A percentile compares a stretch with the other conserved stretches of the same genome.
phyloP scores from a whole-genome alignment of 1,140 invertebrate genomes.

The Eriocheir sinensis region DNA sequence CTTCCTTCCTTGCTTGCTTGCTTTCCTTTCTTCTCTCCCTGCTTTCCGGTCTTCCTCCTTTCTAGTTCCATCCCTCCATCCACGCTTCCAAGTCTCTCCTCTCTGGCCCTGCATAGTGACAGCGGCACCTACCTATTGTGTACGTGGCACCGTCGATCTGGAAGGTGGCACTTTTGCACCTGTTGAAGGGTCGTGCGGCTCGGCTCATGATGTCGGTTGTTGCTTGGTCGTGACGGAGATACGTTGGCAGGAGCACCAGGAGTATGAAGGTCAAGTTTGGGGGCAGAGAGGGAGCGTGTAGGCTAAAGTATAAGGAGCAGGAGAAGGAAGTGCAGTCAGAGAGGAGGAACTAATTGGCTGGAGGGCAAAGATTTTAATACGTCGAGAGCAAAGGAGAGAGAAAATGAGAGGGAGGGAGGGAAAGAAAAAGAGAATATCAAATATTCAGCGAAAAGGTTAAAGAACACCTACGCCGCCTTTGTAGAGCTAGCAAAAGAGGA shows the following conservation, averaged over 20 bases:
- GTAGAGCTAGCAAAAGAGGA: neutral
- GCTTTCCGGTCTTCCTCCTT: neutral
- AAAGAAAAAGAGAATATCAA: neutral
- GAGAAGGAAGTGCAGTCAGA: neutral
- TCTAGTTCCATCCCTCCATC: neutral
- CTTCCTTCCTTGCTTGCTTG: neutral
- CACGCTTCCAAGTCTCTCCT: neutral
- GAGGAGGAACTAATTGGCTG: neutral
- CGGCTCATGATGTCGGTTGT: conserved; percentile 62
- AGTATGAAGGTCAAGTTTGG: neutral
- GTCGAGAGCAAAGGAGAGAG: neutral
- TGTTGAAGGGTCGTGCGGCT: conserved; percentile 74
- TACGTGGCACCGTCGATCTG: conserved; percentile 78
- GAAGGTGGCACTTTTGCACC: conserved; percentile 79
- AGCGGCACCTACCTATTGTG: conserved; percentile 76
- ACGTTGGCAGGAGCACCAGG: neutral
- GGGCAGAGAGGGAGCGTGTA: neutral
- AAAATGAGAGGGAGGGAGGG: neutral
- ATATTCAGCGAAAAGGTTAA: neutral
- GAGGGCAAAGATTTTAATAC: neutral
- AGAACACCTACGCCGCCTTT: neutral
- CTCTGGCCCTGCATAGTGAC: neutral
- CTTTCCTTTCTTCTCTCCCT: neutral
- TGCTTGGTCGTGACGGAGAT: neutral
- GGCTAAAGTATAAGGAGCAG: neutral